phyloP scores from a whole-genome alignment of 2,888 invertebrate species.

The Ectemnius cavifrons region DNA sequence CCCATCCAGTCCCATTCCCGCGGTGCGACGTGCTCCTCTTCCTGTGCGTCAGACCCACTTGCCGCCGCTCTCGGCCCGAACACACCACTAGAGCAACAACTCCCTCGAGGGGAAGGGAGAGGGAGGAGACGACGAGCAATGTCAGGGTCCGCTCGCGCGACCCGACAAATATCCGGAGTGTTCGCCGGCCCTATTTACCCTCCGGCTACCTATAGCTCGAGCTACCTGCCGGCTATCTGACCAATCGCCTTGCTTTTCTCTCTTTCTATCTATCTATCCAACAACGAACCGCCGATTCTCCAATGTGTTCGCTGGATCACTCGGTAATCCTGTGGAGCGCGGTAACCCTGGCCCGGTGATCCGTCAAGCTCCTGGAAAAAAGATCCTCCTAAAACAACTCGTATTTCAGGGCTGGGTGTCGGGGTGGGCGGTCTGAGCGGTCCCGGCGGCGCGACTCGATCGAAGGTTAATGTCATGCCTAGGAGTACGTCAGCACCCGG shows the following conservation, averaged over 20 bases:
- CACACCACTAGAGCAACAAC: too few species aligned
- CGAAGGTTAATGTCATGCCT: slow-evolving; percentile 60
- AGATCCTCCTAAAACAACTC: slow-evolving; percentile 32
- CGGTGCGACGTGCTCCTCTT: background rate
- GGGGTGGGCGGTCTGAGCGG: background rate
- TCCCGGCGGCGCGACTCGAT: slow-evolving; percentile 25
- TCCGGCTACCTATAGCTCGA: background rate
- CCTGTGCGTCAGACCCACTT: background rate
- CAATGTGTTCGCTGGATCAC: background rate
- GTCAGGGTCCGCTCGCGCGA: too few species aligned
- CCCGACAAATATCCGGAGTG: too few species aligned
- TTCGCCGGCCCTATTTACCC: background rate
- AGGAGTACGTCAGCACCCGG: slow-evolving; percentile 30
- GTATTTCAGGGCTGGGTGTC: slow-evolving; percentile 34
- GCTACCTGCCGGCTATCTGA: background rate
- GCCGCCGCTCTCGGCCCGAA: background rate
- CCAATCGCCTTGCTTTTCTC: too few species aligned
- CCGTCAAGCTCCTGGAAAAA: slow-evolving; percentile 19
- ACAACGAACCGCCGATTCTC: background rate
- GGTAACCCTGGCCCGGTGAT: background rate
- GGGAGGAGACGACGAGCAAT: too few species aligned
- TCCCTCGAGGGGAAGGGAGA: too few species aligned
- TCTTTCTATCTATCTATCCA: background rate
- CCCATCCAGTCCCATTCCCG: slow-evolving; percentile 12
- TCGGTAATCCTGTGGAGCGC: background rate